phyloP scores from a whole-genome alignment of 2,888 invertebrate species.

The Epicampocera succincta region DNA sequence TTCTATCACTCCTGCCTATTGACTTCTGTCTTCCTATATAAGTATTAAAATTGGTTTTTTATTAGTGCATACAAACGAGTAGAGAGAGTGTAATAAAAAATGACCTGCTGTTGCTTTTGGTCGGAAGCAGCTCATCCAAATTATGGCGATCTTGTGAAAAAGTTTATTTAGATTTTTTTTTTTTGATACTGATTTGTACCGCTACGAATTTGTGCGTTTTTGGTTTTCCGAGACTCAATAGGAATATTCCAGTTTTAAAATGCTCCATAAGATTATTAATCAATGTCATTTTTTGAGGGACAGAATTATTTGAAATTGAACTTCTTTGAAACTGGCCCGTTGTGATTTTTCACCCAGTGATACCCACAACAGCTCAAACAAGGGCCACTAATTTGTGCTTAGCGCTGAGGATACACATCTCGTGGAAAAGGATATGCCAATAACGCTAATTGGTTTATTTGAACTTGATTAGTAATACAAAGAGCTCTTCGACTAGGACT shows the following conservation, averaged over 20 bases:
- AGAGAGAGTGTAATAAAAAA: constrained; percentile 32
- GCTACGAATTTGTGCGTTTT: constrained; percentile 13
- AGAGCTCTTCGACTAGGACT: too few relatives aligned
- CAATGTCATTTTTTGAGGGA: too few relatives aligned
- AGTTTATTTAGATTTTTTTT: constrained; percentile 37
- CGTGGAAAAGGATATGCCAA: too few relatives aligned
- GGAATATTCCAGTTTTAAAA: constrained; percentile 21
- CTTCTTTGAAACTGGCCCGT: too few relatives aligned
- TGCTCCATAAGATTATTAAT: too few relatives aligned
- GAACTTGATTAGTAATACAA: too few relatives aligned
- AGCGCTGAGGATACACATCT: too few relatives aligned
- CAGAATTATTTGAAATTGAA: too few relatives aligned
- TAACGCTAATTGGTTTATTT: too few relatives aligned
- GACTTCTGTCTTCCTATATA: constrained; percentile 49
- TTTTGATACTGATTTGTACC: constrained; percentile 25
- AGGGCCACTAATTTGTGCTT: too few relatives aligned
- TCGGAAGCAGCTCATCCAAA: constrained; percentile 48
- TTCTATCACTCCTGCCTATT: constrained; percentile 44
- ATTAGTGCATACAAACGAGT: constrained; percentile 40
- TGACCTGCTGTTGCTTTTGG: constrained; percentile 47
- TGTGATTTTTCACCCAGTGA: too few relatives aligned
- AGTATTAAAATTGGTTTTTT: constrained; percentile 65
- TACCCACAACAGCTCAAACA: too few relatives aligned
- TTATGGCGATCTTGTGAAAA: constrained; percentile 36
- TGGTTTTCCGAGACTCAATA: background rate